These are phyloP conservation scores for Adelphocoris suturalis DNA, from an alignment of 2,888 invertebrate species.

Conservation along the genomic window DNA sequence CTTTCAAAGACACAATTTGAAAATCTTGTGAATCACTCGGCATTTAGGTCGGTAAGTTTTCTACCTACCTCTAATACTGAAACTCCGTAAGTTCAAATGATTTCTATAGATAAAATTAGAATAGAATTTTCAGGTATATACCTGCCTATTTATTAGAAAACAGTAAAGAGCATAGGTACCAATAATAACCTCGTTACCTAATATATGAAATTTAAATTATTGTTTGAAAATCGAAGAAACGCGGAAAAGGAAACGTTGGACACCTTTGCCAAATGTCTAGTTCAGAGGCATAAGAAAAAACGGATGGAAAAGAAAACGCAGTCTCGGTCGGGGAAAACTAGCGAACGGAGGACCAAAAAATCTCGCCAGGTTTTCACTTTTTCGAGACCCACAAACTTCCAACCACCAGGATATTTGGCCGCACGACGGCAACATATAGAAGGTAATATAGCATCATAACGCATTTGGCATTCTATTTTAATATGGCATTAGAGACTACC, in stretches of 20 bases:
- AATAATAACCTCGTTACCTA: too few relatives aligned
- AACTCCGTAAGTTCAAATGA: too few relatives aligned
- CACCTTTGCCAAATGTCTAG: not conserved
- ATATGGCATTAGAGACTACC: too few relatives aligned
- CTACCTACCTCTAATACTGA: too few relatives aligned
- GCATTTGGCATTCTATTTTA: not conserved
- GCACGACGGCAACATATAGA: not conserved
- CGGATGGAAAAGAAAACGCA: not conserved
- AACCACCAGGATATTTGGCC: not conserved
- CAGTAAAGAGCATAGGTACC: too few relatives aligned
- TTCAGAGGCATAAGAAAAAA: not conserved
- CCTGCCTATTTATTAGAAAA: not conserved
- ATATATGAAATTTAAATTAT: not conserved
- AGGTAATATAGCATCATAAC: not conserved
- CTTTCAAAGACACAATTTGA: too few relatives aligned
- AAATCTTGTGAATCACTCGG: too few relatives aligned
- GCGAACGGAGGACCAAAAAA: conserved; percentile 2
- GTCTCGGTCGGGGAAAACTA: not conserved
- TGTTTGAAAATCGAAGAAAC: not conserved
- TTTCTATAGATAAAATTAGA: too few relatives aligned
- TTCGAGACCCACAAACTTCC: not conserved
- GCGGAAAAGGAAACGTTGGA: not conserved
- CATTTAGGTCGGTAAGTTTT: too few relatives aligned
- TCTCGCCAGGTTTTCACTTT: conserved; percentile 15
- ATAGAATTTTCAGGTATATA: too few relatives aligned